These are phyloP conservation scores for Physocephala rufipes DNA, from an alignment of 2,888 invertebrate genomes.

Conservation along the genomic window DNA sequence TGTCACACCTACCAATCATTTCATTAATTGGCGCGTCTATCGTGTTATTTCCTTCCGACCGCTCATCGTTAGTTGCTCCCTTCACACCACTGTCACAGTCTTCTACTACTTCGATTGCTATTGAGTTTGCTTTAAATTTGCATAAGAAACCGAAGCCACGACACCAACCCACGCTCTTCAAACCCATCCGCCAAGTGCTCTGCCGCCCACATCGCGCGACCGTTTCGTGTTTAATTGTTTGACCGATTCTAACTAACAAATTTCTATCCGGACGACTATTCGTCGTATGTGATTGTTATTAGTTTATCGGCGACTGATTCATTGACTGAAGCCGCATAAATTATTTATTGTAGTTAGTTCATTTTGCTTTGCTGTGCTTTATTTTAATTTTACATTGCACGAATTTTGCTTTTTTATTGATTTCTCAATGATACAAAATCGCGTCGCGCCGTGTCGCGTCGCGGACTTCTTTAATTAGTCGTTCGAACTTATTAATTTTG, in stretches of 20 bases:
- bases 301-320: constrained; percentile 31
- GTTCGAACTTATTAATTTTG: no score
- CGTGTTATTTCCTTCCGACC: neutral
- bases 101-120: neutral
- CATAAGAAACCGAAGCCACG: constrained; percentile 15
- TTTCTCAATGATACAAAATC: constrained; percentile 3
- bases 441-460: neutral
- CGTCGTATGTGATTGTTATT: constrained; percentile 33
- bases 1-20: neutral
- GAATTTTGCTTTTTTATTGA: constrained; percentile 20
- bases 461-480: neutral
- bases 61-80: neutral
- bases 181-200: constrained; percentile 8
- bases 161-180: constrained; percentile 20
- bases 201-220: constrained; percentile 11
- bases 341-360: constrained; percentile 3
- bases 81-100: neutral
- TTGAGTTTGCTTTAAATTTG: neutral
- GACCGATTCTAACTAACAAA: constrained; percentile 16
- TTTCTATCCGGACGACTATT: constrained; percentile 15
- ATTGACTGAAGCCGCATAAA: constrained; percentile 29
- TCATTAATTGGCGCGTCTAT: neutral
- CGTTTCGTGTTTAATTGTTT: constrained; percentile 17
- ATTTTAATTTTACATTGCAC: no score
- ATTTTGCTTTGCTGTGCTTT: neutral